Evolutionary conservation across 2,113 vertebrate species (phyloP).

Genomic region (Lagopus muta): DNA sequence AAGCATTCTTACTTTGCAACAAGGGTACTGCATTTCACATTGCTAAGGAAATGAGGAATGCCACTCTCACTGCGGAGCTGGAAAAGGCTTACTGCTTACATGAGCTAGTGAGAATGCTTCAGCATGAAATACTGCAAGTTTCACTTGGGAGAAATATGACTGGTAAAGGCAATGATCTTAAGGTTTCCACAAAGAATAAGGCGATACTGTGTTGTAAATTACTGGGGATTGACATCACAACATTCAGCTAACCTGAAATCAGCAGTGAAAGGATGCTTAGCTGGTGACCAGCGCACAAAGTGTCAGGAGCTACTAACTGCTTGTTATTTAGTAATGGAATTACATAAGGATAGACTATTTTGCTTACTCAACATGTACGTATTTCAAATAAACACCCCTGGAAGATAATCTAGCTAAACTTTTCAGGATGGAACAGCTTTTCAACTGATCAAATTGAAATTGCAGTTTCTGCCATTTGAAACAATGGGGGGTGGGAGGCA

Average conservation of each 20-base stretch:
- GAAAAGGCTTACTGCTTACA: constrained; percentile 10
- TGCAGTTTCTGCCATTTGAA: background rate
- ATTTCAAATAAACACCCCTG: background rate
- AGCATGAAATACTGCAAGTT: constrained; percentile 4
- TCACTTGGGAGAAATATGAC: background rate
- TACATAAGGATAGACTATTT: background rate
- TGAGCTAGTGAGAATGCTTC: constrained; percentile 24
- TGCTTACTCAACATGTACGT: rapidly evolving
- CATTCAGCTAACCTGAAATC: background rate
- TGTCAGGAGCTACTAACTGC: background rate
- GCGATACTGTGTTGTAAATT: background rate
- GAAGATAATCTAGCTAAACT: background rate
- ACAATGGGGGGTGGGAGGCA: rapidly evolving
- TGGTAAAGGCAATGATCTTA: background rate
- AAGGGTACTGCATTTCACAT: constrained; percentile 26
- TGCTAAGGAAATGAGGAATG: constrained; percentile 45
- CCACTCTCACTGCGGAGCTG: background rate
- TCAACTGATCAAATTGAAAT: background rate
- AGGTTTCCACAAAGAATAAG: background rate
- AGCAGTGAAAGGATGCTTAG: background rate
- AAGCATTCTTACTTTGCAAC: constrained; percentile 13
- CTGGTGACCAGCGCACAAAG: background rate
- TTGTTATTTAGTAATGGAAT: background rate
- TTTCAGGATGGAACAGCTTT: background rate
- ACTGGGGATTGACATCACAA: background rate